Base-by-base conservation (phyloP, 1,140 invertebrate genomes). In the Chironomus tepperi region DNA sequence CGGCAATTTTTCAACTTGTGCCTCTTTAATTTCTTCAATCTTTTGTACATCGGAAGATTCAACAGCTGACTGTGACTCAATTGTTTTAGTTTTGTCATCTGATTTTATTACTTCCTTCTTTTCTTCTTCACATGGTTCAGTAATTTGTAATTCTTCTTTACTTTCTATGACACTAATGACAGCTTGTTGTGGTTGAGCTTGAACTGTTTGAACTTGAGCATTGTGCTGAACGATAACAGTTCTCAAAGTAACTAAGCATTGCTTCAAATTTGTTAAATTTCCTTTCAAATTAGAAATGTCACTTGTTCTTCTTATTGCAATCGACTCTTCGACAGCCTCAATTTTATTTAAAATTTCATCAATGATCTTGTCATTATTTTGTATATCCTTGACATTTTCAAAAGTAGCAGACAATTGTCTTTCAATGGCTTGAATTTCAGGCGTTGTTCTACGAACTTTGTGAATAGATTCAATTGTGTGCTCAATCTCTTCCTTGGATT, bases 401-500 rank as follows among this genome's bases (percentile, higher is more conserved):
- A 70, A 70, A 8, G 65, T 19, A 0, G 9, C 16, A 6, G 65
- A 70, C 7, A 70, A 16, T 70, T 70, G 65, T 19, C 65, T 70
- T 70, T 70, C 65, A 1, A 70, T 70, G 1, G 65, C 65, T 21
- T 70, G 16, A 3, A 21, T 70, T 18, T 73, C 57, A 7, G 74
- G 77, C 77, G 78, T 76, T 75, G 74, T 75, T 77, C 73, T 21
- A 76, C 73, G 77, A 76, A 73, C 24, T 77, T 76, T 79, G 75
- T 74, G 77, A 77, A 67, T 75, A 57, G 72, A 43, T 42, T 74
- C 77, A 75, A 70, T 76, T 75, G 76, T 78, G 67, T 74, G 76
- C 67, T 73, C 74, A 70, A 74, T 78, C 64, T 73, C 67, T 65
- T 19, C 16, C 7, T 70, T 70, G 9, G 19, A 18, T 7, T 70